These are phyloP conservation scores for Muraenolepis orangiensis DNA, from an alignment of 2,797 vertebrate genomes.

Conservation along the genomic window DNA sequence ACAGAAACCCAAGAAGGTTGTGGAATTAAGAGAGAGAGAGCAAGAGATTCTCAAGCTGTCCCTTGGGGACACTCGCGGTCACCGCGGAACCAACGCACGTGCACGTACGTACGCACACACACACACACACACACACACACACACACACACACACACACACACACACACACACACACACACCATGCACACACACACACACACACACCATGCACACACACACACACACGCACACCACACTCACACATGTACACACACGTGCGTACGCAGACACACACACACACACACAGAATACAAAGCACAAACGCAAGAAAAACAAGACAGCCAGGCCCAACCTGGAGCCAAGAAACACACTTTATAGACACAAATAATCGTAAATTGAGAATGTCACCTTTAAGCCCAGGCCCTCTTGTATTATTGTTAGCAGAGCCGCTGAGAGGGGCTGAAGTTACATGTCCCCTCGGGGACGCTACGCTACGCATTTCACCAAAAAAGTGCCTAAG, in stretches of 20 bases:
- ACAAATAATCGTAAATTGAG: constrained; percentile 89
- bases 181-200: neutral
- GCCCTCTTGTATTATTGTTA: constrained; percentile 87
- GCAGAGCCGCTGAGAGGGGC: constrained; percentile 81
- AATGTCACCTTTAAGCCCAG: constrained; percentile 88
- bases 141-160: neutral
- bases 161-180: neutral
- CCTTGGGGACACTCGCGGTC: neutral
- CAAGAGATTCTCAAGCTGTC: constrained; percentile 78
- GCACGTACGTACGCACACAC: neutral
- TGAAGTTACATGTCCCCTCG: constrained; percentile 80
- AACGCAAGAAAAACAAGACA: neutral
- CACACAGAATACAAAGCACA: neutral
- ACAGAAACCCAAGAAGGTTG: neutral
- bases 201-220: neutral
- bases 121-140: neutral
- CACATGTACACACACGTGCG: too few species aligned
- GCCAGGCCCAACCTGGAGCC: constrained; percentile 67
- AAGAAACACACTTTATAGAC: constrained; percentile 92
- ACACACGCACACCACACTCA: neutral
- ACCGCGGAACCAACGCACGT: neutral
- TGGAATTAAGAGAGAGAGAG: constrained; percentile 28
- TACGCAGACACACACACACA: neutral
- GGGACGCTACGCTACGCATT: constrained; percentile 73
- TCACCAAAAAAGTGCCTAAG: constrained; percentile 68